Evolutionary conservation across 2,888 invertebrate genomes (phyloP).

Genomic region (Microchrysa polita): DNA sequence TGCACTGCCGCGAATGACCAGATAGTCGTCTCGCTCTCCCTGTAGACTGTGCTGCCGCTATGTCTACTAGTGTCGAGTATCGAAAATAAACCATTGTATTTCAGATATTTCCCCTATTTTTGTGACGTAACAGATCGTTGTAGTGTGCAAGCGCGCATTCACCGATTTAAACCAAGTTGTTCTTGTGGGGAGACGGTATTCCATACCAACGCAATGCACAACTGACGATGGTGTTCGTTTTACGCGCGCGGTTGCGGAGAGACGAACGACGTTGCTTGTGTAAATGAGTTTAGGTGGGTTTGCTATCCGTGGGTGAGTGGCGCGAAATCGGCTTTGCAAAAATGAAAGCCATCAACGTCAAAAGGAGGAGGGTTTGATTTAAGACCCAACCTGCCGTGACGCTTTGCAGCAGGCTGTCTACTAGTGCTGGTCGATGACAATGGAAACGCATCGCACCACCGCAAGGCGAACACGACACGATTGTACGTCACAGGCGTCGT

Average conservation of each 20-base stretch:
- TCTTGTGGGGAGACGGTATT: background rate
- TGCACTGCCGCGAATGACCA: background rate
- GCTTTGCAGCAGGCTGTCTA: slow-evolving; percentile 37
- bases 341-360: slow-evolving; percentile 42
- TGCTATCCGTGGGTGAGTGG: background rate
- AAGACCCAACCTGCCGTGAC: slow-evolving; percentile 58
- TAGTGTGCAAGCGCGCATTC: background rate
- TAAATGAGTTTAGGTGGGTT: background rate
- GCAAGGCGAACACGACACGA: slow-evolving; percentile 32
- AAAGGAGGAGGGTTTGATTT: slow-evolving; percentile 57
- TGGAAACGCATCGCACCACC: slow-evolving; percentile 19
- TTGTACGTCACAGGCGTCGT: slow-evolving; percentile 13
- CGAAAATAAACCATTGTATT: slow-evolving; percentile 32
- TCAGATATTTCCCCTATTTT: slow-evolving; percentile 31
- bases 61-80: slow-evolving; percentile 43
- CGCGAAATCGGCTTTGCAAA: background rate
- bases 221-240: background rate
- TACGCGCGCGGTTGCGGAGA: background rate
- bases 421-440: slow-evolving; percentile 4
- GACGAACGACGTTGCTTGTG: slow-evolving; percentile 3
- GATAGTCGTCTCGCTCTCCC: slow-evolving; percentile 21
- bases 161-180: background rate
- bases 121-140: slow-evolving; percentile 13
- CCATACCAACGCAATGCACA: background rate
- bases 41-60: slow-evolving; percentile 49